Conservation (phyloP, 1,140 invertebrate genomes). For the Diorhabda elongata region DNA sequence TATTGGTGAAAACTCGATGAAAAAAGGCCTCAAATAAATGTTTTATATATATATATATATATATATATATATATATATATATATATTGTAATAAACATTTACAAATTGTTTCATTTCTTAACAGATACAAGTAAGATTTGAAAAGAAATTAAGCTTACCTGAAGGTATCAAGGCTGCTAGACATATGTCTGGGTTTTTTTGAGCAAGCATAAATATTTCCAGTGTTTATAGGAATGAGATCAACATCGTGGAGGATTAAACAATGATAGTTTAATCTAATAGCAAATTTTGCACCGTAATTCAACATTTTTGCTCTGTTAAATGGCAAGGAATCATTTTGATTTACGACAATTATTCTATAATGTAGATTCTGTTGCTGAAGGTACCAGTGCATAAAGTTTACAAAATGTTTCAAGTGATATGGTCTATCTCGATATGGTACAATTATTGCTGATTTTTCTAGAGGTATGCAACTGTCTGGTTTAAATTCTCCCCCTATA, state of each 20-base stretch:
- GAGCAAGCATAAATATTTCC: constrained; percentile 91
- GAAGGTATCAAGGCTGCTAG: constrained; percentile 85
- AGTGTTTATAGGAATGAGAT: constrained; percentile 84
- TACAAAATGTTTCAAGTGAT: constrained; percentile 76
- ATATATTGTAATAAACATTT: no score
- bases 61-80: no score
- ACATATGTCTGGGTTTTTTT: constrained; percentile 83
- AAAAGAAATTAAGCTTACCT: constrained; percentile 41
- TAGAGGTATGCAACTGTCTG: constrained; percentile 66
- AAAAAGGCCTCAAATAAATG: no score
- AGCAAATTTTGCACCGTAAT: constrained; percentile 83
- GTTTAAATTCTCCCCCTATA: constrained; percentile 66
- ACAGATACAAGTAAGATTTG: no score
- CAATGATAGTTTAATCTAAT: constrained; percentile 73
- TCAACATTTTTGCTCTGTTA: constrained; percentile 91
- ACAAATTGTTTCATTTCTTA: no score
- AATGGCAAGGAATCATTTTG: constrained; percentile 76
- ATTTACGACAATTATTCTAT: constrained; percentile 85
- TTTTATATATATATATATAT: no score
- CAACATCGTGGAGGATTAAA: constrained; percentile 93
- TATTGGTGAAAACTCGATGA: no score
- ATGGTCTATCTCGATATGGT: constrained; percentile 79
- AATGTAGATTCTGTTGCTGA: constrained; percentile 75
- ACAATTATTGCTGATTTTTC: constrained; percentile 83
- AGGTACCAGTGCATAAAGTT: constrained; percentile 88